Conservation (phyloP, 2,113 vertebrate species). For the Solenodon paradoxus region DNA sequence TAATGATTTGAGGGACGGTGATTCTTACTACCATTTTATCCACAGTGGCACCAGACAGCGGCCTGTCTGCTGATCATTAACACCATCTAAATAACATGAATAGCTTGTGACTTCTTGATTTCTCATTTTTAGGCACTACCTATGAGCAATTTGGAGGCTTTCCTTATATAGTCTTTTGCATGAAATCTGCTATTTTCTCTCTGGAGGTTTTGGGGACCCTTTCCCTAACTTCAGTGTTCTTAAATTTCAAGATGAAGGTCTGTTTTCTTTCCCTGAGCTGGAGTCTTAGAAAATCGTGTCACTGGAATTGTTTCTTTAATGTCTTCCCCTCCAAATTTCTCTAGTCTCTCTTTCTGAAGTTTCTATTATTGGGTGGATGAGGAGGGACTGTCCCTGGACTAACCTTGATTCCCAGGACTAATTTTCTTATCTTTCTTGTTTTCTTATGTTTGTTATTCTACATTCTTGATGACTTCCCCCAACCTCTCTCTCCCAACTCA, state of each 20-base stretch:
- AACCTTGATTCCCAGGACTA: background rate
- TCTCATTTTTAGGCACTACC: background rate
- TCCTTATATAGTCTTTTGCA: background rate
- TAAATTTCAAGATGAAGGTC: background rate
- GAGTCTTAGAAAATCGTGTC: background rate
- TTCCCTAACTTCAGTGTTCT: background rate
- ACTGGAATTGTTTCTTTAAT: background rate
- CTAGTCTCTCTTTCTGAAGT: background rate
- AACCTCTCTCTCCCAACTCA: background rate
- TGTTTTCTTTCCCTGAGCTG: background rate
- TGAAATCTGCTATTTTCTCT: background rate
- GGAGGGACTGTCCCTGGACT: background rate
- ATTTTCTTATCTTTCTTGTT: background rate
- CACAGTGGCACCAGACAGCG: background rate
- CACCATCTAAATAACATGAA: background rate
- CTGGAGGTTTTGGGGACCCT: background rate
- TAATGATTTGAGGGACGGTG: background rate
- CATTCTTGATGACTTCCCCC: background rate
- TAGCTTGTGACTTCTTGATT: background rate
- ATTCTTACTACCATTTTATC: background rate
- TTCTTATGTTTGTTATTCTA: background rate
- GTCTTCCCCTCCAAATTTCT: background rate
- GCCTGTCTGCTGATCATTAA: background rate
- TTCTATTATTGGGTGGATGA: background rate
- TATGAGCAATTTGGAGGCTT: background rate